Percentiles rank a stretch among this genome's conserved stretches.
Conservation (phyloP, 1,140 invertebrate species). For the Cydia pomonella region DNA sequence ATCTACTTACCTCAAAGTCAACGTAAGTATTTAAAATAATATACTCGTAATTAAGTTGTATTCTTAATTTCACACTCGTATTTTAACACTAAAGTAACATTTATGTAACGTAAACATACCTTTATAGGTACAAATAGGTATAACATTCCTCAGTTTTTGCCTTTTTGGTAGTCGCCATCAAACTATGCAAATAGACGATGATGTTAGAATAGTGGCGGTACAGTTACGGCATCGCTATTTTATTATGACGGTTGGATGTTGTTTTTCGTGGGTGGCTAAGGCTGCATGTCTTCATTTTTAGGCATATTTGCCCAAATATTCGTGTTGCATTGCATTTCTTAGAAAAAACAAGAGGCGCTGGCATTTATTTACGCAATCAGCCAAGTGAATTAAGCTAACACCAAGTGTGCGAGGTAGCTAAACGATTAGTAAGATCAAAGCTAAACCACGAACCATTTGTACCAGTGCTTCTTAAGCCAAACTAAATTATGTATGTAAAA, state of each 20-base stretch:
- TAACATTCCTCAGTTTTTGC: conserved; percentile 2
- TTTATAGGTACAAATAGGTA: neutral
- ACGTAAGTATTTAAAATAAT: neutral
- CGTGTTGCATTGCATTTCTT: no score
- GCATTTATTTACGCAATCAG: neutral
- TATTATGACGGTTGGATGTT: neutral
- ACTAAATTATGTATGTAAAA: no score
- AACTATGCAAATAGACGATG: conserved; percentile 3
- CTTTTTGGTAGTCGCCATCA: conserved; percentile 26
- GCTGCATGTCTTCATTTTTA: neutral
- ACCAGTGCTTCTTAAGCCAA: no score
- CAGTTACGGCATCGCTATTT: neutral
- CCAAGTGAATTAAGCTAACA: neutral
- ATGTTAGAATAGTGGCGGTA: neutral
- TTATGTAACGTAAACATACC: conserved; percentile 2
- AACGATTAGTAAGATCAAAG: neutral
- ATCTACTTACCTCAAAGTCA: neutral
- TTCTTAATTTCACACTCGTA: neutral
- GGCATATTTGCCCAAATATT: no score
- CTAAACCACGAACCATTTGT: neutral
- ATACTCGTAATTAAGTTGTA: neutral
- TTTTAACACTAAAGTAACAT: neutral
- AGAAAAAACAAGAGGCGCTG: neutral
- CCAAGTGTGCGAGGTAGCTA: no score
- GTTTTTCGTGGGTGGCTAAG: neutral